phyloP scores from a whole-genome alignment of 2,888 invertebrate species.

The Allygus modestus region DNA sequence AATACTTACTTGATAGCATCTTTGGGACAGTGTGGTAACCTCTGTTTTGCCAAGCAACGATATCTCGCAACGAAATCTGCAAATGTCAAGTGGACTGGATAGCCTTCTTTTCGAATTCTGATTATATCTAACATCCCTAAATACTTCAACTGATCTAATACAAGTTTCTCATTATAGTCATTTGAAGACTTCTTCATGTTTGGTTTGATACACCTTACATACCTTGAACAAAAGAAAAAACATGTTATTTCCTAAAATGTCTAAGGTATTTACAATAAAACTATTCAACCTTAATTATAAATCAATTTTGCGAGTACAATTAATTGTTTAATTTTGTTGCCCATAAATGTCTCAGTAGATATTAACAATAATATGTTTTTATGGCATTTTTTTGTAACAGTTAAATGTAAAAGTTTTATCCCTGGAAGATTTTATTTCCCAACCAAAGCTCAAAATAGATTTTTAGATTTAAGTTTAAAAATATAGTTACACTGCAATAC shows the following conservation, averaged over 20 bases:
- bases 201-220: slow-evolving; percentile 95
- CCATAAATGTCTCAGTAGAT: too few relatives aligned
- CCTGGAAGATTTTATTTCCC: too few relatives aligned
- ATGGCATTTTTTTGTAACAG: too few relatives aligned
- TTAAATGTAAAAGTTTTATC: too few relatives aligned
- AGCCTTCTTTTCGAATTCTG: slow-evolving; percentile 92
- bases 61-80: slow-evolving; percentile 87
- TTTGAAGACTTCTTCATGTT: slow-evolving; percentile 90
- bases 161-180: slow-evolving; percentile 87
- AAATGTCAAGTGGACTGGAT: slow-evolving; percentile 90
- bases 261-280: too few relatives aligned
- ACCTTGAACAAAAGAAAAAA: slow-evolving; percentile 76
- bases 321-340: too few relatives aligned
- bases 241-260: background rate
- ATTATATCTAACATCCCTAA: slow-evolving; percentile 96
- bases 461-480: too few relatives aligned
- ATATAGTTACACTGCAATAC: too few relatives aligned
- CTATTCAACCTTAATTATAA: too few relatives aligned
- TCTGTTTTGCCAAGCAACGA: slow-evolving; percentile 81
- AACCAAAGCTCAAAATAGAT: too few relatives aligned
- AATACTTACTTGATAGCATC: slow-evolving; percentile 73
- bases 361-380: too few relatives aligned
- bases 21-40: slow-evolving; percentile 75
- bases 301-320: too few relatives aligned
- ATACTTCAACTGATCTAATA: slow-evolving; percentile 92